A percentile compares a stretch with the other conserved stretches of the same genome.
Conservation (phyloP, 2,113 vertebrate species). For the Excalfactoria chinensis region DNA sequence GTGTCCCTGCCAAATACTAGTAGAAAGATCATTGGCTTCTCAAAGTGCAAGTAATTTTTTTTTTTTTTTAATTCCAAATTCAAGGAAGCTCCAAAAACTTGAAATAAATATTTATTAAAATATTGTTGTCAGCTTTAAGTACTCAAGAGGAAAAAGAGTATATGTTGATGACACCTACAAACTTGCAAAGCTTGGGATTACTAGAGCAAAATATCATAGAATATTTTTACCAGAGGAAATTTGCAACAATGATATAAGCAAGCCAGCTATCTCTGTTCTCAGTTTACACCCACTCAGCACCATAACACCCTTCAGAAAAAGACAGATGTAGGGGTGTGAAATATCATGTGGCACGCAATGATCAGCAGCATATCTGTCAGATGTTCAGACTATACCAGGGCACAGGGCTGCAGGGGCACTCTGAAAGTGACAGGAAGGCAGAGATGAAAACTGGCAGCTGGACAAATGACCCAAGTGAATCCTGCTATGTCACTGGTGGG, state of each 20-base stretch:
- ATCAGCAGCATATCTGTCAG: background rate
- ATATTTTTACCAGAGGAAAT: background rate
- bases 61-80: background rate
- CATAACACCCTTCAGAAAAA: conserved; percentile 6
- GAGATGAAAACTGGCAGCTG: background rate
- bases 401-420: background rate
- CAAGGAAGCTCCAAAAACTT: background rate
- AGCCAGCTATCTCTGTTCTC: background rate
- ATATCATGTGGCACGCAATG: background rate
- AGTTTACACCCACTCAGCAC: conserved; percentile 28
- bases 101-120: background rate
- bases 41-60: background rate
- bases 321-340: conserved; percentile 44
- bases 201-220: background rate
- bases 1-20: background rate
- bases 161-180: background rate
- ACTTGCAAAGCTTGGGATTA: background rate
- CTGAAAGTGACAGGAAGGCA: background rate
- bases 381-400: background rate
- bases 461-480: background rate
- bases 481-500: background rate
- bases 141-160: background rate
- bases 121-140: background rate
- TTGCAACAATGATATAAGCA: background rate
- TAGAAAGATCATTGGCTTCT: background rate